Conservation (phyloP, 2,113 vertebrate genomes). For the Oryzias celebensis region DNA sequence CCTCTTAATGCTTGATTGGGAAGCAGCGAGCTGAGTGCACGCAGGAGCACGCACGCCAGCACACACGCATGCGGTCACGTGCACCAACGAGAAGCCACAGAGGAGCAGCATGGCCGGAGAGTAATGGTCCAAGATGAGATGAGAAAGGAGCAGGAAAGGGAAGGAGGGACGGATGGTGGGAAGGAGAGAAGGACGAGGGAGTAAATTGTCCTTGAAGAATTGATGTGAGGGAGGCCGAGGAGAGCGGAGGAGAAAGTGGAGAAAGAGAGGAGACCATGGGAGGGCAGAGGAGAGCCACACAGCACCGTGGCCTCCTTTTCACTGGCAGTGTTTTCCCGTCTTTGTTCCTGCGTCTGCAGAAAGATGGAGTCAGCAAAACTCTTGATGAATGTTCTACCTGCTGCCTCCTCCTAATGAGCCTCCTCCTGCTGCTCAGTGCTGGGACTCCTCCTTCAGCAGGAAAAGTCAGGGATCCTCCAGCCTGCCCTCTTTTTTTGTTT, state of each 20-base stretch:
- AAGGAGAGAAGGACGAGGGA: no score
- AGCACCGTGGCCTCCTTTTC: no score
- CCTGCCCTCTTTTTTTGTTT: background rate
- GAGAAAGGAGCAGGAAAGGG: background rate
- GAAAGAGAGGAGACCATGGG: no score
- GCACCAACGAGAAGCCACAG: background rate
- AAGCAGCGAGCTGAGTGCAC: slow-evolving; percentile 28
- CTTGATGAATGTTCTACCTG: background rate
- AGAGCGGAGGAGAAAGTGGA: background rate
- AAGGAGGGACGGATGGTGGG: background rate
- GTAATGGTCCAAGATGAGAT: slow-evolving; percentile 22
- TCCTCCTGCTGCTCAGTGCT: background rate
- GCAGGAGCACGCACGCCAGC: slow-evolving; percentile 7
- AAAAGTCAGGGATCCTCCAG: background rate
- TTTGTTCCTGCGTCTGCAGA: background rate
- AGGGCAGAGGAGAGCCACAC: no score
- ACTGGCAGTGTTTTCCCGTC: no score
- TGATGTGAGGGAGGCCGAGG: background rate
- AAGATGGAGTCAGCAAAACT: background rate
- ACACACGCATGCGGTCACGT: background rate
- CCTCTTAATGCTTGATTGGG: slow-evolving; percentile 54
- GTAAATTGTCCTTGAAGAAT: slow-evolving; percentile 37
- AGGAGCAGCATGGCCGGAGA: slow-evolving; percentile 31
- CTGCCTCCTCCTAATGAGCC: background rate
- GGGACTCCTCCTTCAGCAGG: background rate